Evolutionary conservation across 2,797 vertebrate genomes (phyloP).

Genomic region (Pantherophis alleghaniensis): DNA sequence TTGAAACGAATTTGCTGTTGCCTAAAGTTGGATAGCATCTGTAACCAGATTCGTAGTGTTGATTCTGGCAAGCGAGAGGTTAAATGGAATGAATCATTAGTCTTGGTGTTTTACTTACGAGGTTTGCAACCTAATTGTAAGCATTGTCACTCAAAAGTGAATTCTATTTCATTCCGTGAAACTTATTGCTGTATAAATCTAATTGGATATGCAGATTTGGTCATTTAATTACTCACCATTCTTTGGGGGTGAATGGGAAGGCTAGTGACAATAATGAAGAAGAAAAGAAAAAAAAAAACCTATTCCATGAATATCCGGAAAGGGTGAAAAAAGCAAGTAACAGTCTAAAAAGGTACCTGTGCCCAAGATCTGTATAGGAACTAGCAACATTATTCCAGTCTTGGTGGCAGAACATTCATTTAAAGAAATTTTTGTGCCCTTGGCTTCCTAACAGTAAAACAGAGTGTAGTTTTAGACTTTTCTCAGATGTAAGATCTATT

Average conservation of each 20-base stretch:
- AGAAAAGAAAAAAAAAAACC: background rate
- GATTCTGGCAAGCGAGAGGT: background rate
- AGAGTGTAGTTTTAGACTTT: background rate
- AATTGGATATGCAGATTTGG: background rate
- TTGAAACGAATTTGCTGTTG: background rate
- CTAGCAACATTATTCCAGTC: background rate
- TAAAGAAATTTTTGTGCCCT: background rate
- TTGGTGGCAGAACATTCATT: background rate
- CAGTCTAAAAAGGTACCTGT: background rate
- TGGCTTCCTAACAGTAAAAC: background rate
- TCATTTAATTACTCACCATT: background rate
- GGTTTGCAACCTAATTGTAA: background rate
- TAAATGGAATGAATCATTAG: background rate
- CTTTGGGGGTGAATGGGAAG: background rate
- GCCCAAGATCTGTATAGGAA: background rate
- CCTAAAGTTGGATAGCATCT: background rate
- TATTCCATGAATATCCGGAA: background rate
- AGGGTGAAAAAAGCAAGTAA: background rate
- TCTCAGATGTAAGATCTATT: background rate
- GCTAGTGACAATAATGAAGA: background rate
- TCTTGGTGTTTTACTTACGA: background rate
- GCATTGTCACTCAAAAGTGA: background rate
- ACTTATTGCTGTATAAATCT: background rate
- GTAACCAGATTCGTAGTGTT: background rate
- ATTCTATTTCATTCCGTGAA: background rate